These are phyloP conservation scores for Nothobranchius kuhntae DNA, from an alignment of 2,113 vertebrate genomes.

Conservation along the genomic window DNA sequence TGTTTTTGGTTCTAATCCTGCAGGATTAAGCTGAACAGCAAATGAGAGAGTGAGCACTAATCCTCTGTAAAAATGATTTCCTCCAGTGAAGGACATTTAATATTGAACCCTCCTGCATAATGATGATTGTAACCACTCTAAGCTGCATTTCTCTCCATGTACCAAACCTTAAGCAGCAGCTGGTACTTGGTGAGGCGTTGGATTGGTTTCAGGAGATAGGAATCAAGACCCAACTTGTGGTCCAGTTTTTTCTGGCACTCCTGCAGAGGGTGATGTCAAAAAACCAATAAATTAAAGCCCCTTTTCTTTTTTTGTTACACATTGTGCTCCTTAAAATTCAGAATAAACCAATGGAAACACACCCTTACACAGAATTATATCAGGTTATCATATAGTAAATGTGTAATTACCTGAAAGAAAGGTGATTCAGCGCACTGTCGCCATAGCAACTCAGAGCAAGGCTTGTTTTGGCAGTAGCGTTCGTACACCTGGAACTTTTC, in stretches of 20 bases:
- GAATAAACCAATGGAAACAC: neutral
- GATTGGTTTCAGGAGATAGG: conserved; percentile 95
- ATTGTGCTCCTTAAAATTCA: neutral
- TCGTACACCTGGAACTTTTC: conserved; percentile 96
- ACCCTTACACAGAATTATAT: neutral
- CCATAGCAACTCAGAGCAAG: conserved; percentile 91
- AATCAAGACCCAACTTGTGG: conserved; percentile 93
- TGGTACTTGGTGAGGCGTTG: conserved; percentile 98
- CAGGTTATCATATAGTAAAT: neutral
- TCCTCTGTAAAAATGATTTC: conserved; percentile 1
- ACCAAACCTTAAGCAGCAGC: conserved; percentile 89
- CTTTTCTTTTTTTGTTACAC: neutral
- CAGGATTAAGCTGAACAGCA: neutral
- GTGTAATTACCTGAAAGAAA: conserved; percentile 89
- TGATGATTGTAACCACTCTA: neutral
- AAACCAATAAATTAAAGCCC: neutral
- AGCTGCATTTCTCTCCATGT: conserved; percentile 1
- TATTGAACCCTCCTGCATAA: neutral
- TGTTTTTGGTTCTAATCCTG: neutral
- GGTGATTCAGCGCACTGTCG: conserved; percentile 88
- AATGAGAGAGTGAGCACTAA: neutral
- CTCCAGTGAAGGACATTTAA: neutral
- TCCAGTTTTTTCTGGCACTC: conserved; percentile 93
- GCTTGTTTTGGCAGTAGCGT: conserved; percentile 97
- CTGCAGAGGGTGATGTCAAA: conserved; percentile 61